phyloP scores from a whole-genome alignment of 2,888 invertebrate species.

The Neoitamus cyanurus region DNA sequence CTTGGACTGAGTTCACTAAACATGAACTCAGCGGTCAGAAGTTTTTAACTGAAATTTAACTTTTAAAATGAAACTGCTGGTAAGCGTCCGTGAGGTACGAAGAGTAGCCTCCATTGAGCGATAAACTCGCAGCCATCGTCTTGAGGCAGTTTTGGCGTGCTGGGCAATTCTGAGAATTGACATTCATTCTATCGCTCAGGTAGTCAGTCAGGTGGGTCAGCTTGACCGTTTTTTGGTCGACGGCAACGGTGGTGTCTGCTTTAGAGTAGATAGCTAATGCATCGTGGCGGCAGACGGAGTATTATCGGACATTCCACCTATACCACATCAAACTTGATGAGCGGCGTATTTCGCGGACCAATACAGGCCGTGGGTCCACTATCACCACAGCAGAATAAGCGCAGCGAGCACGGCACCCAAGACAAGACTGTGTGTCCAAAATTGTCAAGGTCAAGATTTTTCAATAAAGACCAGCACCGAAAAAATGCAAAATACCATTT shows the following conservation, averaged over 20 bases:
- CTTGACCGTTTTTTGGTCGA: not conserved
- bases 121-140: not conserved
- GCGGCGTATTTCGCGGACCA: not conserved
- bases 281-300: not conserved
- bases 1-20: not conserved
- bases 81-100: not conserved
- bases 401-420: not conserved
- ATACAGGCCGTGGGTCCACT: not conserved
- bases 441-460: conserved; percentile 54
- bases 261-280: not conserved
- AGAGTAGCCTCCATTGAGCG: not conserved
- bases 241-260: not conserved
- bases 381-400: not conserved
- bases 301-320: conserved; percentile 1
- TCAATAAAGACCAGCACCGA: conserved; percentile 50
- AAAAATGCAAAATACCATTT: conserved; percentile 52
- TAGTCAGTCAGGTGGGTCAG: conserved; percentile 1
- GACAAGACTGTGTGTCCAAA: conserved; percentile 30
- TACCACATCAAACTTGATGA: not conserved
- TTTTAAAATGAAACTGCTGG: not conserved
- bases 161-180: conserved; percentile 1
- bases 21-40: not conserved
- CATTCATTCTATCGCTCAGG: conserved; percentile 10
- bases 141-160: not conserved
- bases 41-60: not conserved